Conservation (phyloP, 2,113 vertebrate genomes). For the Oenanthe melanoleuca region DNA sequence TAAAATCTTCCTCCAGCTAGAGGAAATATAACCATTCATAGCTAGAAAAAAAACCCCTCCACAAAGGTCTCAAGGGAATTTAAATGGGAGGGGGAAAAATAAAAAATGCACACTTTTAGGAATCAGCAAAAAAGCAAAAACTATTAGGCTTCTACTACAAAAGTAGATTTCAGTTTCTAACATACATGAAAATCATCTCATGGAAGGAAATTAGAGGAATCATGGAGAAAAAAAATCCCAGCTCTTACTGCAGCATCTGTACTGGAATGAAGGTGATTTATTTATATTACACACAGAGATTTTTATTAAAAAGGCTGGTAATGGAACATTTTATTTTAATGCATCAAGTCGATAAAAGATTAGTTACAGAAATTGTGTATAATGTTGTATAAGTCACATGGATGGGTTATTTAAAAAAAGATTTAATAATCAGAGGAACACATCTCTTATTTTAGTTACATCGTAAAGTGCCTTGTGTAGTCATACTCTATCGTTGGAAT, state of each 20-base stretch:
- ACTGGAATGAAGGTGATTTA: slow-evolving; percentile 51
- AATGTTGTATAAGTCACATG: slow-evolving; percentile 68
- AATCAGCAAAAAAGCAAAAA: background rate
- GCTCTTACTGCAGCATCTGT: background rate
- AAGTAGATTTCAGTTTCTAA: background rate
- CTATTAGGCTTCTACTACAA: background rate
- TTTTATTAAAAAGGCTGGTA: slow-evolving; percentile 83
- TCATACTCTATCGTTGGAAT: slow-evolving; percentile 99
- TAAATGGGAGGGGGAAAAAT: background rate
- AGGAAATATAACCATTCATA: background rate
- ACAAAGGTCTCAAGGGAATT: background rate
- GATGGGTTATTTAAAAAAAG: slow-evolving; percentile 73
- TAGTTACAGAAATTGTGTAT: slow-evolving; percentile 76
- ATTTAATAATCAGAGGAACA: slow-evolving; percentile 57
- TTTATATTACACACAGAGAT: slow-evolving; percentile 70
- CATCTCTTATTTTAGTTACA: slow-evolving; percentile 80
- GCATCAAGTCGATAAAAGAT: slow-evolving; percentile 75
- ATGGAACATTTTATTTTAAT: slow-evolving; percentile 80
- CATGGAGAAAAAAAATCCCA: background rate
- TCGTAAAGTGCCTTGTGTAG: slow-evolving; percentile 98
- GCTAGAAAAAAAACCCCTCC: accelerated
- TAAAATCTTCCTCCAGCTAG: background rate
- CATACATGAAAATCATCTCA: background rate
- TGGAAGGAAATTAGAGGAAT: background rate
- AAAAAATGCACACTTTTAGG: background rate